phyloP scores from a whole-genome alignment of 2,113 vertebrate genomes.

The Gavia stellata region DNA sequence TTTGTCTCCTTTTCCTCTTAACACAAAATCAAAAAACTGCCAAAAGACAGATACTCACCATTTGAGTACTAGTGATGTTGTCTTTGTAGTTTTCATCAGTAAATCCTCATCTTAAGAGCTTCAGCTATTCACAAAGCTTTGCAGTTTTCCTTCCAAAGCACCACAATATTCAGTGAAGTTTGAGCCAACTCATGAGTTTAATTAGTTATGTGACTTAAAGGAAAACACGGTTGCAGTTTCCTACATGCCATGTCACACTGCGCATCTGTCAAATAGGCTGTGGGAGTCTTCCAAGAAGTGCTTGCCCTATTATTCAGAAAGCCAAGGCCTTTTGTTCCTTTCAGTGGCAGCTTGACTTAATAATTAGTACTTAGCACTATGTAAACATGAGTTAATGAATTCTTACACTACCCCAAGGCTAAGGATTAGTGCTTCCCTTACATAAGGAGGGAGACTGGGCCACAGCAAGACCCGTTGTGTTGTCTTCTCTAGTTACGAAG shows the following conservation, averaged over 20 bases:
- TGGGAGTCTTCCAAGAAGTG: not conserved
- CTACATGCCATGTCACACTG: not conserved
- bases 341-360: conserved; percentile 28
- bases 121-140: not conserved
- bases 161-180: not conserved
- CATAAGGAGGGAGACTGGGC: not conserved
- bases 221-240: not conserved
- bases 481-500: not conserved
- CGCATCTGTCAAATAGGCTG: conserved; percentile 5
- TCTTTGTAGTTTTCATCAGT: not conserved
- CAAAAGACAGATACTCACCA: not conserved
- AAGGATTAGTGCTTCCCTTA: not conserved
- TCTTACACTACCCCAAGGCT: not conserved
- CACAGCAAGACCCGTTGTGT: not conserved
- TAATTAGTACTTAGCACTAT: conserved; percentile 45
- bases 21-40: not conserved
- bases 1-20: not conserved
- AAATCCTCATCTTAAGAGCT: not conserved
- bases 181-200: not conserved
- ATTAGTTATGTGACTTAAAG: conserved; percentile 43
- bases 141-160: not conserved
- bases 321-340: conserved; percentile 24
- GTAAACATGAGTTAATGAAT: conserved; percentile 55
- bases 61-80: not conserved
- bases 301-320: conserved; percentile 23